Evolutionary conservation across 2,797 vertebrate species (phyloP).

Genomic region (Poecilia gillii): DNA sequence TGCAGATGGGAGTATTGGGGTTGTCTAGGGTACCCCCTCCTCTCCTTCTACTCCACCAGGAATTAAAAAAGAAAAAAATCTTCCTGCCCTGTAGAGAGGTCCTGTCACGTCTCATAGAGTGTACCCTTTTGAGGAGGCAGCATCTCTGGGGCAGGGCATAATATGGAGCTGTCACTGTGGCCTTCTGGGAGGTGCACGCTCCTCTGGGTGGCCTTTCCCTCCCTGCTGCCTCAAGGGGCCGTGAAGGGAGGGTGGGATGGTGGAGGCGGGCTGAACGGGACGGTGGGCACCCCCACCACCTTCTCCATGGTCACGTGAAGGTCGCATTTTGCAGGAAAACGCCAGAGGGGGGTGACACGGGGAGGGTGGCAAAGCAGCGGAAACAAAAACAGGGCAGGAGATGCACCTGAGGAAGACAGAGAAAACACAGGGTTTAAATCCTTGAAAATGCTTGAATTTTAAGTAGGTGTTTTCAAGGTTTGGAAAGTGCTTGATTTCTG

Average conservation of each 20-base stretch:
- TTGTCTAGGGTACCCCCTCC: conserved; percentile 36
- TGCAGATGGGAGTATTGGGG: conserved; percentile 25
- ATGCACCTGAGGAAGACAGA: conserved; percentile 57
- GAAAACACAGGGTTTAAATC: conserved; percentile 17
- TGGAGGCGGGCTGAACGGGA: conserved; percentile 39
- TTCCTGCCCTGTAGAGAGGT: conserved; percentile 80
- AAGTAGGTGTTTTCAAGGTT: no score
- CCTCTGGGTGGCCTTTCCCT: conserved; percentile 83
- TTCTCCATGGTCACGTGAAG: conserved; percentile 81
- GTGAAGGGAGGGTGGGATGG: conserved; percentile 38
- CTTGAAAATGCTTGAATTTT: no score
- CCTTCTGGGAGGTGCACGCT: conserved; percentile 81
- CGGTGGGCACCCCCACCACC: conserved; percentile 73
- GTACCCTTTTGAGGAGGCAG: conserved; percentile 78
- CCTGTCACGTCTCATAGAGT: conserved; percentile 83
- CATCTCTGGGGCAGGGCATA: conserved; percentile 75
- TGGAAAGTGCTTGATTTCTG: no score
- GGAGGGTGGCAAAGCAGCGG: conserved; percentile 57
- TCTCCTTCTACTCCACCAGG: conserved; percentile 40
- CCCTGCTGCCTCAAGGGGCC: conserved; percentile 74
- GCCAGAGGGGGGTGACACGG: conserved; percentile 66
- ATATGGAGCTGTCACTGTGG: conserved; percentile 81
- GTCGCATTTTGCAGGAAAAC: conserved; percentile 79
- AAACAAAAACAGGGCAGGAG: conserved; percentile 55
- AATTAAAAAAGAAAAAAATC: conserved; percentile 45